Conservation (phyloP, 2,113 vertebrate species). For the Lanius ludovicianus region DNA sequence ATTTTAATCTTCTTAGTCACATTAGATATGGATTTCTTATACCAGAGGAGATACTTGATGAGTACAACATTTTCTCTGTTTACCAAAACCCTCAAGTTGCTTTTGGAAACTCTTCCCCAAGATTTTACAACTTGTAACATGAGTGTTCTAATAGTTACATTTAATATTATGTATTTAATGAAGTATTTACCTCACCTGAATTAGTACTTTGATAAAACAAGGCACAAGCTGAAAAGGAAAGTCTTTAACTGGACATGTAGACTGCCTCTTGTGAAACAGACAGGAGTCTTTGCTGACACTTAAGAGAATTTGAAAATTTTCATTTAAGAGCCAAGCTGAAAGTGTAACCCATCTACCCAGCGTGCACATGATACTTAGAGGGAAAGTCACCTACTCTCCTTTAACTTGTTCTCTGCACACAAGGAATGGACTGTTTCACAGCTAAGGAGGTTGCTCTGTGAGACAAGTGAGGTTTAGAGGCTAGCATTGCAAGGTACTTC, state of each 20-base stretch:
- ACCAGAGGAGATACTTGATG: neutral
- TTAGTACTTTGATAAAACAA: neutral
- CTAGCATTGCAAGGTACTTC: neutral
- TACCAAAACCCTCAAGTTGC: neutral
- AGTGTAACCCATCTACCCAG: neutral
- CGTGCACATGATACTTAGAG: rapidly evolving
- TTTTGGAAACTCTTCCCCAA: neutral
- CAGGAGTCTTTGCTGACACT: neutral
- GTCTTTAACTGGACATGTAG: neutral
- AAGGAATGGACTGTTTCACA: neutral
- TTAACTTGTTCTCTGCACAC: neutral
- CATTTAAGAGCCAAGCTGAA: neutral
- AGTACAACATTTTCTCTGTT: neutral
- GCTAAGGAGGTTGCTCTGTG: neutral
- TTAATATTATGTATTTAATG: neutral
- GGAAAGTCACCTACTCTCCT: neutral
- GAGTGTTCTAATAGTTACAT: neutral
- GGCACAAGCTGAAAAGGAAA: neutral
- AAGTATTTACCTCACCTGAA: neutral
- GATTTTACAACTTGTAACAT: neutral
- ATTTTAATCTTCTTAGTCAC: neutral
- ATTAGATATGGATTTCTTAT: neutral
- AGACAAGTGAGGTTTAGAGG: neutral
- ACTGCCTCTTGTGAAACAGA: neutral
- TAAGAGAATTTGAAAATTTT: neutral